Evolutionary conservation across 2,113 vertebrate genomes (phyloP).

Genomic region (Hippolais icterina): DNA sequence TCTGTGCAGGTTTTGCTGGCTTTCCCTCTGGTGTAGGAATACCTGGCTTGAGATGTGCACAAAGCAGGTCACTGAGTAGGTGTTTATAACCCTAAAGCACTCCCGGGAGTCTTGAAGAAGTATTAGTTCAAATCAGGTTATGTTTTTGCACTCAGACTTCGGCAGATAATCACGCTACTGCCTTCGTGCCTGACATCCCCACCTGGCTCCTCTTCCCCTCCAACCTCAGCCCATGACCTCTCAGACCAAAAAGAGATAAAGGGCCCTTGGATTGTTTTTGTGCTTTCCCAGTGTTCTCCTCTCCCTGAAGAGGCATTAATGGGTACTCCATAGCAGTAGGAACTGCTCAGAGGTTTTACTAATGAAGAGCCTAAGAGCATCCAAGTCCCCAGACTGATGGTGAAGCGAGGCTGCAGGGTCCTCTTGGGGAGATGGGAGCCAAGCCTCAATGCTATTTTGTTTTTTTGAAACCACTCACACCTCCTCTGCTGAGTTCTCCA

Average conservation of each 20-base stretch:
- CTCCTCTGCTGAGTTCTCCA: not conserved
- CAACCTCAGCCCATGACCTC: not conserved
- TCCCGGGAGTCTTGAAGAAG: not conserved
- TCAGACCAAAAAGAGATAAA: constrained; percentile 33
- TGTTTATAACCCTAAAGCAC: constrained; percentile 6
- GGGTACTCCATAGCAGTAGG: constrained; percentile 25
- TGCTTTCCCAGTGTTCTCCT: constrained; percentile 40
- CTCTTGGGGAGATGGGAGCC: not conserved
- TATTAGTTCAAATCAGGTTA: not conserved
- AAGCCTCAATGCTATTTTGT: not conserved
- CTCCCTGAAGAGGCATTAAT: constrained; percentile 56
- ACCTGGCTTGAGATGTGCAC: not conserved
- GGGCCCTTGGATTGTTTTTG: constrained; percentile 35
- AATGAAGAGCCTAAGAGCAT: constrained; percentile 63
- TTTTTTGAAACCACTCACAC: not conserved
- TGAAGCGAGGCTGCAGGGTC: not conserved
- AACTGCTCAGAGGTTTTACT: constrained; percentile 45
- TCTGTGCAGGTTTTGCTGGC: not conserved
- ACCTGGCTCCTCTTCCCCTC: not conserved
- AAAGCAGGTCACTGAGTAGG: not conserved
- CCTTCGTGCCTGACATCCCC: not conserved
- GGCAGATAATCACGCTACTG: not conserved
- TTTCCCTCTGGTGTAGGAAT: not conserved
- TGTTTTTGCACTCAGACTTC: not conserved
- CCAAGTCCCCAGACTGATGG: not conserved